These are phyloP conservation scores for Sarcoramphus papa DNA, from an alignment of 2,797 vertebrate species.

Conservation along the genomic window DNA sequence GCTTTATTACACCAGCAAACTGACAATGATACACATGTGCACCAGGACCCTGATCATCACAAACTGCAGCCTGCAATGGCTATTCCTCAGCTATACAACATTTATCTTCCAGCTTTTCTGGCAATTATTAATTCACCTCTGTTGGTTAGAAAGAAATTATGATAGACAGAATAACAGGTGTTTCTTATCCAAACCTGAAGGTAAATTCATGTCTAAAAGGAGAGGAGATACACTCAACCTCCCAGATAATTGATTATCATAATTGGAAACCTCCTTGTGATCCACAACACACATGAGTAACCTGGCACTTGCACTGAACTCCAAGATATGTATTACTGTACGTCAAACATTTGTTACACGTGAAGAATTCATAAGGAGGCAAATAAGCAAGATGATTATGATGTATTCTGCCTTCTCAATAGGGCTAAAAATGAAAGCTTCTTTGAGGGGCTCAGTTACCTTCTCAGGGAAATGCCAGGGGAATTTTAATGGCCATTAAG, in stretches of 20 bases:
- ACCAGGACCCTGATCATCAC: neutral
- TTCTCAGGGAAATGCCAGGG: conserved; percentile 7
- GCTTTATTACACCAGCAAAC: neutral
- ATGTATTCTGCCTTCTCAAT: neutral
- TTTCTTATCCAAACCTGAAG: neutral
- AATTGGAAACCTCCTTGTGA: neutral
- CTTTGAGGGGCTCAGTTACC: conserved; percentile 16
- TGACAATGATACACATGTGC: neutral
- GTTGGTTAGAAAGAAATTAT: neutral
- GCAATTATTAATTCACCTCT: neutral
- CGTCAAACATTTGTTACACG: neutral
- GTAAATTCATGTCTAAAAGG: neutral
- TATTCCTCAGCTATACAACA: neutral
- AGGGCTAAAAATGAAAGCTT: conserved; percentile 27
- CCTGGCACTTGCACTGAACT: neutral
- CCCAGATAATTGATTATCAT: neutral
- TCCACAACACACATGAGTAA: neutral
- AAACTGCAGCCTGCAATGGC: neutral
- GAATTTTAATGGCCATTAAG: conserved; percentile 66
- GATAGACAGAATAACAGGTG: neutral
- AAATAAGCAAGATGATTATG: neutral
- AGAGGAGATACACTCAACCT: neutral
- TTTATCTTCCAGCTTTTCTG: neutral
- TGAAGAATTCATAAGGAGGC: neutral
- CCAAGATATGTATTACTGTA: neutral